Percentiles rank a stretch among this genome's conserved stretches.
Evolutionary conservation across 2,797 vertebrate species (phyloP).

Genomic region (Chaunax sp.): DNA sequence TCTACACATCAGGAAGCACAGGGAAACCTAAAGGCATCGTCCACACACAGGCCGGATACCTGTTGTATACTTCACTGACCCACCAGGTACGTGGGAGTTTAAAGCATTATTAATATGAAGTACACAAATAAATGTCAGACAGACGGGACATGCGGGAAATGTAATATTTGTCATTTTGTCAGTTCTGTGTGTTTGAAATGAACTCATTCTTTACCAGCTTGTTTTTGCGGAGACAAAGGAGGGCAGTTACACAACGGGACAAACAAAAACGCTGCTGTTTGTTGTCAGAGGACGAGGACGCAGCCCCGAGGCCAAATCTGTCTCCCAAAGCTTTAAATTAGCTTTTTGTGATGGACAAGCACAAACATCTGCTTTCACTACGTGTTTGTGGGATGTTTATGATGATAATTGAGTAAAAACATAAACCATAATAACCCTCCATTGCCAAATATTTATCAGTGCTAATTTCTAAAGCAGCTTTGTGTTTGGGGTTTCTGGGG

Average conservation of each 20-base stretch:
- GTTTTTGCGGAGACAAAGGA: constrained; percentile 29
- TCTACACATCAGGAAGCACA: constrained; percentile 95
- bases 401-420: constrained; percentile 51
- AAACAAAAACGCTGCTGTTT: constrained; percentile 16
- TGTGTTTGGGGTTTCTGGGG: constrained; percentile 27
- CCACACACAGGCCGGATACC: constrained; percentile 93
- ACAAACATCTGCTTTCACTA: constrained; percentile 48
- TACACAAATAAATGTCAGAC: no score
- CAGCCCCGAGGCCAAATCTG: constrained; percentile 3
- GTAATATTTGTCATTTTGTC: no score
- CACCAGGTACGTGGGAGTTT: constrained; percentile 86
- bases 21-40: constrained; percentile 92
- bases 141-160: no score
- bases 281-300: constrained; percentile 9
- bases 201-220: no score
- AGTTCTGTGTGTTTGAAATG: not conserved
- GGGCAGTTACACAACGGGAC: constrained; percentile 27
- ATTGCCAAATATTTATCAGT: constrained; percentile 51
- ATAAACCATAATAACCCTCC: constrained; percentile 21
- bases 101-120: no score
- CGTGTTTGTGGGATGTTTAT: constrained; percentile 35
- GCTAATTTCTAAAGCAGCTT: constrained; percentile 76
- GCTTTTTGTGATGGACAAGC: constrained; percentile 21
- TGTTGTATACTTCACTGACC: constrained; percentile 88
- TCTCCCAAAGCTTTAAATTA: constrained; percentile 36